A percentile compares a stretch with the other conserved stretches of the same genome.
phyloP scores from a whole-genome alignment of 2,113 vertebrate species.

The Neopipo cinnamomea region DNA sequence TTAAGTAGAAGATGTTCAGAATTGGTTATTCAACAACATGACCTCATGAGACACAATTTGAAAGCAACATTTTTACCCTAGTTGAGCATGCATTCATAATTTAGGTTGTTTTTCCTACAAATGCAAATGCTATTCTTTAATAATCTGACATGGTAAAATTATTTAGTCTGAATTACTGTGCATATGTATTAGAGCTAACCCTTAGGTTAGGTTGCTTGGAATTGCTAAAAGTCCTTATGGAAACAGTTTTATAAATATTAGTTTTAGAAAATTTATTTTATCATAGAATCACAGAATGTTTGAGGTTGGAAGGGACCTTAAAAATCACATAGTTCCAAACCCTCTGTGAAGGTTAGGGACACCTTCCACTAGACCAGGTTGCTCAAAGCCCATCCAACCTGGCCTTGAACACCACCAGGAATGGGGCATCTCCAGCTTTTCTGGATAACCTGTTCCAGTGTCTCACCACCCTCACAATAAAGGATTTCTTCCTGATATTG shows the following conservation, averaged over 20 bases:
- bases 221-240: neutral
- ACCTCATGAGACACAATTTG: neutral
- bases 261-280: neutral
- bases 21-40: slow-evolving; percentile 11
- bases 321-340: neutral
- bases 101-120: neutral
- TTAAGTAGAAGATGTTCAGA: neutral
- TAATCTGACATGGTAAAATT: neutral
- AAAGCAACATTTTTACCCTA: neutral
- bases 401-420: neutral
- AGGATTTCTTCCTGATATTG: neutral
- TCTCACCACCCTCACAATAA: neutral
- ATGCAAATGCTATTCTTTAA: neutral
- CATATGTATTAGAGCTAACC: neutral
- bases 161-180: neutral
- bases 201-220: neutral
- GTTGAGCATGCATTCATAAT: neutral
- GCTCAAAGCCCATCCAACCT: neutral
- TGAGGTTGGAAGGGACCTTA: neutral
- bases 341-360: neutral
- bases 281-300: neutral
- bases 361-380: neutral
- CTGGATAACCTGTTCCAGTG: neutral
- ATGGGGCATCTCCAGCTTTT: neutral
- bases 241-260: neutral